These are phyloP conservation scores for Teleogryllus oceanicus DNA, from an alignment of 2,888 invertebrate genomes.

Conservation along the genomic window DNA sequence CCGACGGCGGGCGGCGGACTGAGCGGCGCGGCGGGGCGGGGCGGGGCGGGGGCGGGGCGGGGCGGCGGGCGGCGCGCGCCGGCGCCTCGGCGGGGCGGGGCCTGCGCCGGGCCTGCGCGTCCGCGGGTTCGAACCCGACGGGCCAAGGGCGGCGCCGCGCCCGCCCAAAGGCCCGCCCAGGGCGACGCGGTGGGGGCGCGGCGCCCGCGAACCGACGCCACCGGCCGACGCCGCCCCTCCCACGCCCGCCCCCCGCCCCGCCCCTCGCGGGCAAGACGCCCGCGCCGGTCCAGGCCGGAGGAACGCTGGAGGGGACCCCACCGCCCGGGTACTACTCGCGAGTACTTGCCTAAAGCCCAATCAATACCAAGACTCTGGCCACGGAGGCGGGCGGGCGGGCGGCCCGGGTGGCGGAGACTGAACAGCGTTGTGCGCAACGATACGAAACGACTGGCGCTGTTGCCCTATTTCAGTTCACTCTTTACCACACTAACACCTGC, in stretches of 20 bases:
- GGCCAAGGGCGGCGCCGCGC: neutral
- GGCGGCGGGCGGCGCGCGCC: neutral
- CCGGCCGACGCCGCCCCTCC: neutral
- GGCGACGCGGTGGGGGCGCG: neutral
- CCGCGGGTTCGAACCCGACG: slow-evolving; percentile 18
- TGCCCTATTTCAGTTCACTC: too few relatives aligned
- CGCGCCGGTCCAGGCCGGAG: too few relatives aligned
- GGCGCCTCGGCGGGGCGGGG: neutral
- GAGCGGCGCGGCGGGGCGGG: neutral
- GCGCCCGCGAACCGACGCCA: neutral
- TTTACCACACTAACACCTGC: too few relatives aligned
- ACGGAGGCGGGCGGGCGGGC: too few relatives aligned
- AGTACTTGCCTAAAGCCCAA: too few relatives aligned
- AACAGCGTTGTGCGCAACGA: too few relatives aligned
- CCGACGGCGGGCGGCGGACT: neutral
- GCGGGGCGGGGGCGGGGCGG: neutral
- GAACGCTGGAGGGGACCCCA: too few relatives aligned
- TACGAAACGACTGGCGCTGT: too few relatives aligned
- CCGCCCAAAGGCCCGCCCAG: neutral
- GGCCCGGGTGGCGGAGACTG: too few relatives aligned
- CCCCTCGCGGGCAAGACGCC: neutral
- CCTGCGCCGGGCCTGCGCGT: neutral
- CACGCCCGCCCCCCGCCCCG: neutral
- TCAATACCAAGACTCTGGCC: too few relatives aligned
- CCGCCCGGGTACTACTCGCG: too few relatives aligned